These are phyloP conservation scores for Eucera pruinosa DNA, from an alignment of 2,888 invertebrate species.

Conservation along the genomic window DNA sequence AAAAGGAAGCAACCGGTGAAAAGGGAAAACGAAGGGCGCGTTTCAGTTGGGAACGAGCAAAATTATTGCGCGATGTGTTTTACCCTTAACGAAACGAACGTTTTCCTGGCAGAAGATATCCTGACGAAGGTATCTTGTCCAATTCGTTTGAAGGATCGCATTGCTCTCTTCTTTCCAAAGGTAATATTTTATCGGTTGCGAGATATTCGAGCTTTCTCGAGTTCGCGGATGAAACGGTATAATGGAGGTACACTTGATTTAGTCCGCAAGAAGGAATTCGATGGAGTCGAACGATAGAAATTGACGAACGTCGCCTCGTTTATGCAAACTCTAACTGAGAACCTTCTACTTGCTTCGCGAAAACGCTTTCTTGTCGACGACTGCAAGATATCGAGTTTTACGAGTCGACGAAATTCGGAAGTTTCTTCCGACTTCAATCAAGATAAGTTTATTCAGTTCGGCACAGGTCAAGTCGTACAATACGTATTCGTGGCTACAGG, in stretches of 20 bases:
- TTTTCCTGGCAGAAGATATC: not conserved
- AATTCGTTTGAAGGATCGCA: conserved; percentile 2
- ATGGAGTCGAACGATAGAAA: conserved; percentile 3
- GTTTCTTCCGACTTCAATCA: conserved; percentile 25
- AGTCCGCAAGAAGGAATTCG: not conserved
- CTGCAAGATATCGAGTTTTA: conserved; percentile 5
- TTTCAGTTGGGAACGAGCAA: conserved; percentile 1
- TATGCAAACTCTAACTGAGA: conserved; percentile 8
- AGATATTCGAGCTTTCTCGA: not conserved
- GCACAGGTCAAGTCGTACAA: not conserved
- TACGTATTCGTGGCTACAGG: not conserved
- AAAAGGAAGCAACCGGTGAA: not conserved
- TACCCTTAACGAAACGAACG: not conserved
- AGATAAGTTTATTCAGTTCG: conserved; percentile 6
- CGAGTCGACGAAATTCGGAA: conserved; percentile 6
- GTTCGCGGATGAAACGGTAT: not conserved
- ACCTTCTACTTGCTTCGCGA: not conserved
- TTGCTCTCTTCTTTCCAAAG: not conserved
- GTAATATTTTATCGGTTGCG: conserved; percentile 9
- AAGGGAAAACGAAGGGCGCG: not conserved
- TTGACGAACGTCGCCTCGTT: conserved; percentile 11
- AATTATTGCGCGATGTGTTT: conserved; percentile 10
- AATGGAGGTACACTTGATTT: not conserved
- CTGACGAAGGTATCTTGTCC: not conserved
- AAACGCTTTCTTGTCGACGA: not conserved